Base-by-base conservation (phyloP, 2,113 vertebrate genomes). In the Hemibagrus wyckioides region DNA sequence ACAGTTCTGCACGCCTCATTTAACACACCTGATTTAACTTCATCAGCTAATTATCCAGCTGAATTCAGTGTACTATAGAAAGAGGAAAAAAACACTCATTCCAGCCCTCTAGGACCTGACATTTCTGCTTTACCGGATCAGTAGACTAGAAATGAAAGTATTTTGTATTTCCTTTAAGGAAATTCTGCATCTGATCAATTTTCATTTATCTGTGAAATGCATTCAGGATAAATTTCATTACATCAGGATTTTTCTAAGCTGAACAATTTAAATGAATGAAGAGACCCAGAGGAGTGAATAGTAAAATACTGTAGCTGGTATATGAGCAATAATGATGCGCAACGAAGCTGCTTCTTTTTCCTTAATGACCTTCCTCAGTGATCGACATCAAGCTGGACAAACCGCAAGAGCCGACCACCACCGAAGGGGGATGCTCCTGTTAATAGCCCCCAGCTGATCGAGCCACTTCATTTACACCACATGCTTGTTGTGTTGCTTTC, bases 401-500 rank as follows among this genome's bases (percentile, higher is more conserved):
- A 90, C 95, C 95, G 79, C 94, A 95, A 88, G 95, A 96, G 90
- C 95, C 94, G 48, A 93, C 94, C 2, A 93, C 94, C 91, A 95
- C 94, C 8, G 95, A 96, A 91, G 93, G 94, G 1, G 93, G 95
- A 75, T 96, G 95, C 84, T 96, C 95, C 91, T 96, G 95, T 93
- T 96, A 96, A 95, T 95, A 92, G 17, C 39, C 59, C 41, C 19
- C 59, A 0, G 59, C 59, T 28, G n/a, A 63, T 48, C 59, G 9
- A 59, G 41, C 81, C 28, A 30, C 59, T 63, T 82, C 81, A 83
- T 83, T n/a, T 89, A 92, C 93, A 94, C 93, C 94, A 94, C 95
- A 92, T 92, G 95, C 96, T 97, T 96, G 94, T 96, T 96, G 93
- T 94, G 95, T 97, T 95, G 96, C 96, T 97, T 96, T 94, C 95